A percentile compares a stretch with the other conserved stretches of the same genome.
phyloP scores from a whole-genome alignment of 2,888 invertebrate species.

The Strigamia crassipes region DNA sequence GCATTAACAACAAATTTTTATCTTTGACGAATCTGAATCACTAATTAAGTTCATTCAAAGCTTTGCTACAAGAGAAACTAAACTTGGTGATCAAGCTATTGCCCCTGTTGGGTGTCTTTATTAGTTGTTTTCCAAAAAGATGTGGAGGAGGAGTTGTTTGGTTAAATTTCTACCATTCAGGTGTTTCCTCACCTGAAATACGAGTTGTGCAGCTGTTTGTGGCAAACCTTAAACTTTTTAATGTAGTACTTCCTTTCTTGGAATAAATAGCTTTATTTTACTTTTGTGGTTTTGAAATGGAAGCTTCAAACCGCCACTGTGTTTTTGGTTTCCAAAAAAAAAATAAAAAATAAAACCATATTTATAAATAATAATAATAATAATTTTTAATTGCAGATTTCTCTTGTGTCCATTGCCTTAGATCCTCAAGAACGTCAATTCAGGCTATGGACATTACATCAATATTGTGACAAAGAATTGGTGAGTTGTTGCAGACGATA shows the following conservation, averaged over 20 bases:
- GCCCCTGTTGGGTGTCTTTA: background rate
- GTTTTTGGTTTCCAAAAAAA: background rate
- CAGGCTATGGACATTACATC: background rate
- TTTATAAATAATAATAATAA: background rate
- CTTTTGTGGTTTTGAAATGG: conserved; percentile 4
- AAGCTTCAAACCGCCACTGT: background rate
- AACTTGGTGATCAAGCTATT: background rate
- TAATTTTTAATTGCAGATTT: background rate
- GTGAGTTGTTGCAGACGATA: background rate
- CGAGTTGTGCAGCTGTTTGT: conserved; percentile 33
- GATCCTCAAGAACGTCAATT: conserved; percentile 23
- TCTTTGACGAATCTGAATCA: background rate
- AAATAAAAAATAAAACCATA: background rate
- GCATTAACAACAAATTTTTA: background rate
- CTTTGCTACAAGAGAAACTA: background rate
- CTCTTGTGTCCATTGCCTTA: conserved; percentile 32
- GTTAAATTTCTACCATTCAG: conserved; percentile 30
- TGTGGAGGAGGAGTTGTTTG: conserved; percentile 37
- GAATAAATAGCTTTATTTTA: conserved; percentile 18
- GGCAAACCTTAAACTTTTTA: conserved; percentile 17
- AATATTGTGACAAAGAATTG: conserved; percentile 38
- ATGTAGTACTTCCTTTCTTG: conserved; percentile 7
- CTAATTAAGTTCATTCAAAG: background rate
- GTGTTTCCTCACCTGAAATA: conserved; percentile 42
- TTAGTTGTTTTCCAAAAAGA: conserved; percentile 8